Conservation (phyloP, 2,888 invertebrate genomes). For the Cataglyphis altisquamis region DNA sequence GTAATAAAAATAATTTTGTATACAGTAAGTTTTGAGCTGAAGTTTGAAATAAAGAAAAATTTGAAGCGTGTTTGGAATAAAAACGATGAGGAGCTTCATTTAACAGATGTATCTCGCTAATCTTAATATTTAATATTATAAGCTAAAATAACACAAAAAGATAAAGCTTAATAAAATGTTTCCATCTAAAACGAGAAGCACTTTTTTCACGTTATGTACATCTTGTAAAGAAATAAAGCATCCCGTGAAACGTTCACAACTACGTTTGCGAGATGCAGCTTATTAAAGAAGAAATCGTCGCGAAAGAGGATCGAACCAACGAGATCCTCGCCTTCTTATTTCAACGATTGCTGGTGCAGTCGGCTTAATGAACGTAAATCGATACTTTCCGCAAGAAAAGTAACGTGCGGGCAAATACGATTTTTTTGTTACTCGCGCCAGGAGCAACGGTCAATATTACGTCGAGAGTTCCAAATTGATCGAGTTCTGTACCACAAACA, state of each 20-base stretch:
- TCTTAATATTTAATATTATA: not conserved
- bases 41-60: constrained; percentile 1
- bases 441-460: constrained; percentile 53
- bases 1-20: not conserved
- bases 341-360: constrained; percentile 41
- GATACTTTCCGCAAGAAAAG: constrained; percentile 50
- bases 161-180: not conserved
- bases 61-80: not conserved
- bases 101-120: not conserved
- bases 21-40: not conserved
- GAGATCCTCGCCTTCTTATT: constrained; percentile 40
- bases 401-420: constrained; percentile 47
- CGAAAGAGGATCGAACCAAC: constrained; percentile 38
- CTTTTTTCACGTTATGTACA: not conserved
- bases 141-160: not conserved
- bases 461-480: constrained; percentile 52
- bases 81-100: not conserved
- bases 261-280: constrained; percentile 11
- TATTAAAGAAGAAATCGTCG: constrained; percentile 44
- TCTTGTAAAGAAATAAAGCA: not conserved
- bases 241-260: not conserved
- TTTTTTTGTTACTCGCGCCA: constrained; percentile 56
- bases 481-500: constrained; percentile 48
- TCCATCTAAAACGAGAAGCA: not conserved
- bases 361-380: constrained; percentile 53